These are phyloP conservation scores for Leptopilina drosophilae DNA, from an alignment of 2,888 invertebrate genomes.

Conservation along the genomic window DNA sequence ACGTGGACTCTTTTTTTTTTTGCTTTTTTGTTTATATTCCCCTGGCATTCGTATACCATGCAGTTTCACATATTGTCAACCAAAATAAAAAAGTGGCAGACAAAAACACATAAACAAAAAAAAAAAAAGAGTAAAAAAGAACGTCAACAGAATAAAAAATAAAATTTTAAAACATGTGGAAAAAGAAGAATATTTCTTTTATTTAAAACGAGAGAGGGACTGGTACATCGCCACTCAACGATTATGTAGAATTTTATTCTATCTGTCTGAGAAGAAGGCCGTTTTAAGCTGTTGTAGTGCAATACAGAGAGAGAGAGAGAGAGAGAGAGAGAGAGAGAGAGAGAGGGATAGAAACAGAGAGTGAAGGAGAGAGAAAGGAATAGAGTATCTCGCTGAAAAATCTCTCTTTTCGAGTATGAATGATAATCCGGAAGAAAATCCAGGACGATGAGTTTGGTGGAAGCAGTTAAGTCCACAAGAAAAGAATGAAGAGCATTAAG, in stretches of 20 bases:
- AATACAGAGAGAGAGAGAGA: neutral
- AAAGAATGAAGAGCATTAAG: neutral
- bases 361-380: too few species aligned
- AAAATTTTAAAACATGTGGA: slow-evolving; percentile 1
- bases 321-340: too few species aligned
- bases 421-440: neutral
- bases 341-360: too few species aligned
- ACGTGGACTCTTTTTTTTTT: slow-evolving; percentile 48
- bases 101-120: too few species aligned
- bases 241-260: slow-evolving; percentile 28
- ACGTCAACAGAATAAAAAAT: neutral
- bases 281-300: neutral
- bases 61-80: slow-evolving; percentile 40
- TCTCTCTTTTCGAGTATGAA: slow-evolving; percentile 5
- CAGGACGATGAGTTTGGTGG: neutral
- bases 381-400: neutral
- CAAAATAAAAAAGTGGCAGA: neutral
- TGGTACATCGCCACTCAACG: slow-evolving; percentile 27
- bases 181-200: slow-evolving; percentile 17
- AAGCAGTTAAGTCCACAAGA: neutral
- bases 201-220: slow-evolving; percentile 17
- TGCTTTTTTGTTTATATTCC: slow-evolving; percentile 62
- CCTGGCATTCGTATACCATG: slow-evolving; percentile 44
- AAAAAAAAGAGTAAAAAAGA: too few species aligned
- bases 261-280: neutral